Conservation (phyloP, 1,140 invertebrate species). For the Amphibalanus amphitrite region DNA sequence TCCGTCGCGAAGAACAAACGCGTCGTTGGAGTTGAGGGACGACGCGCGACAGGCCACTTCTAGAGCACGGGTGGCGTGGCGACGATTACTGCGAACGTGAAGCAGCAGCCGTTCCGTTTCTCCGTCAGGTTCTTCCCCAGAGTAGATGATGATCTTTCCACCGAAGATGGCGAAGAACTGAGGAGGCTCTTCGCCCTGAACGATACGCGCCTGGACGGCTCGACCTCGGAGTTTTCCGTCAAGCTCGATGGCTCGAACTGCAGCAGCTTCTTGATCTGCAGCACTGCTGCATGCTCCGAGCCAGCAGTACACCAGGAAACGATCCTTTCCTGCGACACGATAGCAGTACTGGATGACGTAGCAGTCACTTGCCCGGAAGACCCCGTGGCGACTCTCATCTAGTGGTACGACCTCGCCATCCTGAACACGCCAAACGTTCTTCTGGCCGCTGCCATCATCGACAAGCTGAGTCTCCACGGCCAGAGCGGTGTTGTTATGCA, state of each 20-base stretch:
- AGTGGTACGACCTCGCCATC: slow-evolving; percentile 39
- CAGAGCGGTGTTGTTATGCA: slow-evolving; percentile 37
- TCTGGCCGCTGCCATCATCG: slow-evolving; percentile 70
- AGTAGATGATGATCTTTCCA: slow-evolving; percentile 62
- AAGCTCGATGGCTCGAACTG: slow-evolving; percentile 41
- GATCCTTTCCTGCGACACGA: slow-evolving; percentile 32
- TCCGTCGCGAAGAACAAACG: slow-evolving; percentile 51
- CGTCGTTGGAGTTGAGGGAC: slow-evolving; percentile 62
- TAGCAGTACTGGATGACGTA: slow-evolving; percentile 73
- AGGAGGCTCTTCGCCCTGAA: slow-evolving; percentile 71
- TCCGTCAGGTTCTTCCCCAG: slow-evolving; percentile 17
- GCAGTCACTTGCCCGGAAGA: slow-evolving; percentile 65
- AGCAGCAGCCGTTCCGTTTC: slow-evolving; percentile 38
- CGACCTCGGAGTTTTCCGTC: slow-evolving; percentile 38
- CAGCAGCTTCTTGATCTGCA: slow-evolving; percentile 43
- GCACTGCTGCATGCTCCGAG: slow-evolving; percentile 41
- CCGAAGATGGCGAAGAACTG: slow-evolving; percentile 79
- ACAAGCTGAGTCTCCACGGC: slow-evolving; percentile 68
- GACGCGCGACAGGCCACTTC: slow-evolving; percentile 39
- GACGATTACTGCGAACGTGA: slow-evolving; percentile 56
- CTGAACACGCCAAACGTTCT: slow-evolving; percentile 45
- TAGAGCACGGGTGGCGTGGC: slow-evolving; percentile 51
- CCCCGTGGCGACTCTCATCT: slow-evolving; percentile 44
- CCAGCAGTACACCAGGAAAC: slow-evolving; percentile 48
- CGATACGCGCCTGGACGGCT: slow-evolving; percentile 54